Evolutionary conservation across 1,140 invertebrate species (phyloP).

Genomic region (Latrodectus geometricus): DNA sequence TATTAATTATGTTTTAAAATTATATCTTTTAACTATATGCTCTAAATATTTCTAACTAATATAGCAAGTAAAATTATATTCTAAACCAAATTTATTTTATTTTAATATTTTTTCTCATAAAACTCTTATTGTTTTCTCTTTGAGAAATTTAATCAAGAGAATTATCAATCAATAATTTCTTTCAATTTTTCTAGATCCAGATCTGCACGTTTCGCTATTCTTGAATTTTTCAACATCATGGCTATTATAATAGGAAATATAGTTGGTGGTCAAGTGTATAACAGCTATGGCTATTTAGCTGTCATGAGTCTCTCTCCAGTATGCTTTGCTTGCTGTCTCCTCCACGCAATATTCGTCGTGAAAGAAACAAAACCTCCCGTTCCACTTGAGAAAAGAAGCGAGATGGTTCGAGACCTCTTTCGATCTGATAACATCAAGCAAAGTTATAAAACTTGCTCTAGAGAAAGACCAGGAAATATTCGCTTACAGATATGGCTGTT

Average conservation of each 20-base stretch:
- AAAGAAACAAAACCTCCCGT: slow-evolving; percentile 34
- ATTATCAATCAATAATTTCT: too few relatives aligned
- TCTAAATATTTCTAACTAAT: too few relatives aligned
- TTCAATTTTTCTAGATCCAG: slow-evolving; percentile 17
- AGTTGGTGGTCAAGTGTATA: slow-evolving; percentile 23
- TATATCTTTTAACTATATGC: too few relatives aligned
- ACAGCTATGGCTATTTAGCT: neutral
- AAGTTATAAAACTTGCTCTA: slow-evolving; percentile 32
- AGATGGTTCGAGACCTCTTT: slow-evolving; percentile 34
- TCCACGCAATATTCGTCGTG: slow-evolving; percentile 11
- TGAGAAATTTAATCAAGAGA: too few relatives aligned
- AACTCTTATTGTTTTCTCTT: too few relatives aligned
- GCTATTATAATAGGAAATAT: slow-evolving; percentile 20
- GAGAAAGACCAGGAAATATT: slow-evolving; percentile 22
- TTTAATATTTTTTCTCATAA: too few relatives aligned
- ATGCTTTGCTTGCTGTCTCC: neutral
- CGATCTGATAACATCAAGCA: slow-evolving; percentile 43
- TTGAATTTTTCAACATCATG: slow-evolving; percentile 14
- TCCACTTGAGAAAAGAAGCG: neutral
- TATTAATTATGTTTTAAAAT: too few relatives aligned
- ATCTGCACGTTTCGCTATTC: slow-evolving; percentile 13
- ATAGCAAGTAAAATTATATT: too few relatives aligned
- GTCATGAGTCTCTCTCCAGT: neutral
- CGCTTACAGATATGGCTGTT: slow-evolving; percentile 34
- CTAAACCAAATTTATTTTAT: too few relatives aligned